Base-by-base conservation (phyloP, 2,888 invertebrate species). In the Norana najaformis region DNA sequence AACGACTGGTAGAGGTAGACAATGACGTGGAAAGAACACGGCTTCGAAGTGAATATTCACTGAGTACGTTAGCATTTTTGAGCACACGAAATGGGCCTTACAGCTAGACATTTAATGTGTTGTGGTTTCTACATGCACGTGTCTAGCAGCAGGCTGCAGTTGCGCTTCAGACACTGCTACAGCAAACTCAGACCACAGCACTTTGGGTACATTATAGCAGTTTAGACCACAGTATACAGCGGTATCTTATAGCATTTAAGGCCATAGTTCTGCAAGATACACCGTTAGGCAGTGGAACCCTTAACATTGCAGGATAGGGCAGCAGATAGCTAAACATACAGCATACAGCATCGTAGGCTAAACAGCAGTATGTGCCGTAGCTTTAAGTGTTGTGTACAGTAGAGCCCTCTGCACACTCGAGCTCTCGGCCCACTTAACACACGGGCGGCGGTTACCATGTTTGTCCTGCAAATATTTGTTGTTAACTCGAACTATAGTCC, bases 391-490 rank as follows among this genome's bases (percentile, higher is more conserved):
- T 36, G 35, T 36, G 35, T 16, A 85, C 20, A 23, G 35, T 35
- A 37, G n/a, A 85, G 35, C 36, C 37, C 85, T 85, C 36, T 85
- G 85, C 85, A 23, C 34, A 6, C 23, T 37, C 20, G 85, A 8
- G 35, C 20, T 83, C 85, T 36, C 13, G 37, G 85, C 85, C 36
- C 85, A 85, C 0, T 85, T 23, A 85, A 35, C 85, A 36, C 20
- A 23, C 85, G 11, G 36, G 35, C 83, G 8, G 34, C 85, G 36
- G 85, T 23, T 85, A 85, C 35, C 35, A 36, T 85, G 85, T 85
- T 85, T 85, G 36, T 36, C 37, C 85, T 85, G 85, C 85, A 36
- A 85, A 85, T 85, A 85, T 85, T 85, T 85, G 85, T 85, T 35
- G 16, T 35, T 16, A 11, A 85, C 85, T 36, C 85, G 85, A 85